A percentile compares a stretch with the other conserved stretches of the same genome.
These are phyloP conservation scores for Amazona vittata DNA, from an alignment of 2,113 vertebrate genomes.

Conservation along the genomic window DNA sequence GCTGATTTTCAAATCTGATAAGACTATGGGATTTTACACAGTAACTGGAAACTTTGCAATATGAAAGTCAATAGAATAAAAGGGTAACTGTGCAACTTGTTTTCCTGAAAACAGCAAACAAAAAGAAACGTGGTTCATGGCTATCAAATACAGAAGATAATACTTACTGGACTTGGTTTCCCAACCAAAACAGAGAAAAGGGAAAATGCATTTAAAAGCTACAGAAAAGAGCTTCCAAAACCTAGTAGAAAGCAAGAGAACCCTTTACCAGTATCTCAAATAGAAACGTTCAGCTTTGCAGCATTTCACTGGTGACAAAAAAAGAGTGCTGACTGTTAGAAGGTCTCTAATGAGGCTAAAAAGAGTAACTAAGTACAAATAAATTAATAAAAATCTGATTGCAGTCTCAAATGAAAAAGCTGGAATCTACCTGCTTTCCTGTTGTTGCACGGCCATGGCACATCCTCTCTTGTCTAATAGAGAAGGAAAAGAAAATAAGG, in stretches of 20 bases:
- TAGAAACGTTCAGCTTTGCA: not conserved
- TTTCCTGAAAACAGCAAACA: not conserved
- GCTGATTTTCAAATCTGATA: not conserved
- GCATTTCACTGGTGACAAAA: not conserved
- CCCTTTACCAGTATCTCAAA: not conserved
- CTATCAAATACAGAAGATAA: not conserved
- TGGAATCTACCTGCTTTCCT: not conserved
- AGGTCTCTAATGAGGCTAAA: not conserved
- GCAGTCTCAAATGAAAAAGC: not conserved
- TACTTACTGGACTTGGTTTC: not conserved
- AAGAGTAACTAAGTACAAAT: not conserved
- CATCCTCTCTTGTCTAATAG: not conserved
- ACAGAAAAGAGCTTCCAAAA: not conserved
- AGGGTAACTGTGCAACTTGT: not conserved
- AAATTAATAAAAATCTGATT: not conserved
- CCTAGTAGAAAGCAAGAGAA: not conserved
- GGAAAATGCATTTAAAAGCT: not conserved
- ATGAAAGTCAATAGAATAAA: not conserved
- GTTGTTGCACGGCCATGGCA: not conserved
- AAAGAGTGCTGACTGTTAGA: not conserved
- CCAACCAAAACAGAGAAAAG: not conserved
- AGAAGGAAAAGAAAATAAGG: not conserved
- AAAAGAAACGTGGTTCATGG: rapidly evolving
- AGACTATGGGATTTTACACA: not conserved
- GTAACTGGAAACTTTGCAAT: not conserved